phyloP scores from a whole-genome alignment of 2,113 vertebrate species.

The Tachuris rubrigastra region DNA sequence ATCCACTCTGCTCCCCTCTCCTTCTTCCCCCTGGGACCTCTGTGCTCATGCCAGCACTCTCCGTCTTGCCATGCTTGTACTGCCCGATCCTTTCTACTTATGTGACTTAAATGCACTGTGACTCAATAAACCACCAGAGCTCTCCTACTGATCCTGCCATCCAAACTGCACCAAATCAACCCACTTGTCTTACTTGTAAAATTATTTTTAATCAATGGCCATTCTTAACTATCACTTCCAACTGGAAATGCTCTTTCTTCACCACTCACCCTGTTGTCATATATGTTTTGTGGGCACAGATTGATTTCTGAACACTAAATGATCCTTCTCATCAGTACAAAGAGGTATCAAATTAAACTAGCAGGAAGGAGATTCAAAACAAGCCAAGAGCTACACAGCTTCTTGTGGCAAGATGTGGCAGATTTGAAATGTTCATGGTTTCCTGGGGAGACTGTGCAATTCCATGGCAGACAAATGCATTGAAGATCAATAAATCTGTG shows the following conservation, averaged over 20 bases:
- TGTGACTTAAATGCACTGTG: neutral
- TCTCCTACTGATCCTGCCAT: neutral
- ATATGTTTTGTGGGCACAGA: neutral
- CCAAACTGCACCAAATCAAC: neutral
- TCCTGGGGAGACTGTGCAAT: neutral
- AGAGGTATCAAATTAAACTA: neutral
- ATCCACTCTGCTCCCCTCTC: neutral
- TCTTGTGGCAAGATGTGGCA: neutral
- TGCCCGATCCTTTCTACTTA: neutral
- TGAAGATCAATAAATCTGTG: neutral
- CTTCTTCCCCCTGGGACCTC: neutral
- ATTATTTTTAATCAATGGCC: neutral
- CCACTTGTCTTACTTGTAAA: neutral
- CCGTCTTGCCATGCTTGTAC: neutral
- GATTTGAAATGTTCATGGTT: neutral
- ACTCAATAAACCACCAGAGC: neutral
- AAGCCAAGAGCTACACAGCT: neutral
- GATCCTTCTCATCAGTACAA: neutral
- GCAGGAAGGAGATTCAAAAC: neutral
- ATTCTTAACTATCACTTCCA: neutral
- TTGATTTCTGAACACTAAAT: neutral
- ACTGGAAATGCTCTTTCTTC: neutral
- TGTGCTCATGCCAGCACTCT: accelerated
- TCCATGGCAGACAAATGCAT: neutral
- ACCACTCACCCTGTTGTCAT: neutral